Evolutionary conservation across 2,888 invertebrate genomes (phyloP), one percentile per base, ranked within the genome.

Genomic region (Amblyjoppa proteus): DNA sequence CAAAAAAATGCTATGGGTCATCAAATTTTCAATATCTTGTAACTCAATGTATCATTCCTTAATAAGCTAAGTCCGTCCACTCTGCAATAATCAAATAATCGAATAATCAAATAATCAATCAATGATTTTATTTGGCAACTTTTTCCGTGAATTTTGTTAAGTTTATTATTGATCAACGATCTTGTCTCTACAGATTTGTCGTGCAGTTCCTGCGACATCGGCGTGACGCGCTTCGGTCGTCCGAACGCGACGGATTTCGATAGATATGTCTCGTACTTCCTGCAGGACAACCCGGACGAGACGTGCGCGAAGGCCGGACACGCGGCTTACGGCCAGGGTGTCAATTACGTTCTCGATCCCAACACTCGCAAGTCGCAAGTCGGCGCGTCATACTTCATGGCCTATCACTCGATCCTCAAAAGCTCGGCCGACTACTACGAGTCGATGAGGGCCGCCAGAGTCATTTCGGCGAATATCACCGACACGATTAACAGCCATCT

Each of bases 331-430:
- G 96, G 96, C 0, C 96, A 95, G 80, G 97, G 96, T 0, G 97
- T 97, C 49, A 96, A 96, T 91, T 96, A 96, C 85, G 86, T 92
- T n/a, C 93, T 92, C 0, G 91, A 95, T 89, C 88, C 90, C 1
- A 91, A 88, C 11, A 91, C 94, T 16, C 92, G 94, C 1, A 90
- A 95, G 28, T 94, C 96, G 0, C 89, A 92, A 3, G 96, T 98
- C 0, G 96, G 96, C 0, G 97, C 99, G 0, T 97, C 97, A 0
- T 98, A 98, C 94, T 99, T 98, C 94, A 98, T 98, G 97, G 96
- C 98, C 0, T 99, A 98, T 94, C 99, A 99, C 95, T 97, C 98
- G 0, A 97, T 99, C 28, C 94, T 99, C 64, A 98, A 98, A 94
- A 96, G 97, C 0, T 98, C 99, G 0, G 94, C 95, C 11, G 99